phyloP scores from a whole-genome alignment of 2,888 invertebrate genomes.

The Lepidonotus clava region DNA sequence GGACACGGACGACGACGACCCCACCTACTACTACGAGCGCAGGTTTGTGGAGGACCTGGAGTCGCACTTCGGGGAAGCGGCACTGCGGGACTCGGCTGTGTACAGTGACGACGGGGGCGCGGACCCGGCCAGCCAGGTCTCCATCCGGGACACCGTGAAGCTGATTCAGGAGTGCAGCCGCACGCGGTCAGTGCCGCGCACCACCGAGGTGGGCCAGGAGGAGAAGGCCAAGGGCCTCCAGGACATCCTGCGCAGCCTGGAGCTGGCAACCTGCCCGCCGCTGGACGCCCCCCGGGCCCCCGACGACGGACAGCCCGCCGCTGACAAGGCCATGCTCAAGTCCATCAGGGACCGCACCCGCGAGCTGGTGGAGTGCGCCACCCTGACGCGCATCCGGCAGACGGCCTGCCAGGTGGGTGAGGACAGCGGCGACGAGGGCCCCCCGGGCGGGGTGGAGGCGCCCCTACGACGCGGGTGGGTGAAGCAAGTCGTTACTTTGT shows the following conservation, averaged over 20 bases:
- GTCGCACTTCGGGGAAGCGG: slow-evolving; percentile 79
- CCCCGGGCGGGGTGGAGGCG: not conserved
- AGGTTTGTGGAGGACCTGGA: slow-evolving; percentile 77
- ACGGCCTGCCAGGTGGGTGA: slow-evolving; percentile 52
- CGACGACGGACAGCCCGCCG: not conserved
- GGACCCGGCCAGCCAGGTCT: slow-evolving; percentile 58
- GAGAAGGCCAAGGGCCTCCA: slow-evolving; percentile 58
- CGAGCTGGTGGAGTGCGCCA: slow-evolving; percentile 61
- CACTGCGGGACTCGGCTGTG: slow-evolving; percentile 90
- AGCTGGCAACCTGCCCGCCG: not conserved
- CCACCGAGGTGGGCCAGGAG: slow-evolving; percentile 44
- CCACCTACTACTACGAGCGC: slow-evolving; percentile 69
- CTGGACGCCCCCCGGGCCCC: not conserved
- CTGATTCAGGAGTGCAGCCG: slow-evolving; percentile 55
- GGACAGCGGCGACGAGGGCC: slow-evolving; percentile 32
- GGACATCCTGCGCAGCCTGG: slow-evolving; percentile 56
- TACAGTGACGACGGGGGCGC: slow-evolving; percentile 85
- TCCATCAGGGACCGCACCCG: slow-evolving; percentile 57
- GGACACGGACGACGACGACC: not conserved
- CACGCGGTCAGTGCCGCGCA: slow-evolving; percentile 12
- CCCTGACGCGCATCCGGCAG: slow-evolving; percentile 61
- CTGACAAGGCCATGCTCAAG: slow-evolving; percentile 44
- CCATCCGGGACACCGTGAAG: slow-evolving; percentile 57
- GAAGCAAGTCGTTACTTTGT: slow-evolving; percentile 43
- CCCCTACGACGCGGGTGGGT: slow-evolving; percentile 49